Percentiles rank a stretch among this genome's conserved stretches.
Conservation (phyloP, 2,113 vertebrate genomes). For the Lamprologus callipterus region DNA sequence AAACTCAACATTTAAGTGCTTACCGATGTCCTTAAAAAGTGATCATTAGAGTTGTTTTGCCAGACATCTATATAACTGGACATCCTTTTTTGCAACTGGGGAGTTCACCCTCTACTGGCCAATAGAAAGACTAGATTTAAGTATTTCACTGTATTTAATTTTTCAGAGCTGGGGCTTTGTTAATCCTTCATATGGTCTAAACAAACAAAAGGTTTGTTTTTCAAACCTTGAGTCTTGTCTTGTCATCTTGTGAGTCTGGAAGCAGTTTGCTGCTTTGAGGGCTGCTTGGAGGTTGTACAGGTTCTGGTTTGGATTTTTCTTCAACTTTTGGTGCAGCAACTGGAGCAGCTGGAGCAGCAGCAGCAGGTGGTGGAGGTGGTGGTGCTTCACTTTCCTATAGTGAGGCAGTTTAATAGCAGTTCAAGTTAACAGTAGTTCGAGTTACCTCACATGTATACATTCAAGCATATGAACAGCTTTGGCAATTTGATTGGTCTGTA, state of each 20-base stretch:
- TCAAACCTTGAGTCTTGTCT: constrained; percentile 20
- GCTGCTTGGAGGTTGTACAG: neutral
- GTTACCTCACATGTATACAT: neutral
- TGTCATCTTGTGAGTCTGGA: constrained; percentile 19
- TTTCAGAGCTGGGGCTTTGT: neutral
- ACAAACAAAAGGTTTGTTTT: neutral
- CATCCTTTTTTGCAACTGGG: neutral
- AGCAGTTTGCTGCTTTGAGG: neutral
- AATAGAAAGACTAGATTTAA: neutral
- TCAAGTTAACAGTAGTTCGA: neutral
- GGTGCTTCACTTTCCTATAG: constrained; percentile 43
- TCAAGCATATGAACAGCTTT: neutral
- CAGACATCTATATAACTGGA: neutral
- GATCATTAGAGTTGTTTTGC: neutral
- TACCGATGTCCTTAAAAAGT: neutral
- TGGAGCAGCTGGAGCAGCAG: neutral
- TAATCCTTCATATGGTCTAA: neutral
- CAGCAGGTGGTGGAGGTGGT: neutral
- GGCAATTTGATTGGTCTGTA: neutral
- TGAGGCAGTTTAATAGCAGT: neutral
- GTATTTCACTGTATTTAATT: neutral
- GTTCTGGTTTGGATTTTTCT: constrained; percentile 1
- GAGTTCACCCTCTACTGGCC: neutral
- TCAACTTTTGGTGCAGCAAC: neutral
- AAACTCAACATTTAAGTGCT: neutral